phyloP scores from a whole-genome alignment of 2,797 vertebrate genomes.

The Glossophaga mutica region DNA sequence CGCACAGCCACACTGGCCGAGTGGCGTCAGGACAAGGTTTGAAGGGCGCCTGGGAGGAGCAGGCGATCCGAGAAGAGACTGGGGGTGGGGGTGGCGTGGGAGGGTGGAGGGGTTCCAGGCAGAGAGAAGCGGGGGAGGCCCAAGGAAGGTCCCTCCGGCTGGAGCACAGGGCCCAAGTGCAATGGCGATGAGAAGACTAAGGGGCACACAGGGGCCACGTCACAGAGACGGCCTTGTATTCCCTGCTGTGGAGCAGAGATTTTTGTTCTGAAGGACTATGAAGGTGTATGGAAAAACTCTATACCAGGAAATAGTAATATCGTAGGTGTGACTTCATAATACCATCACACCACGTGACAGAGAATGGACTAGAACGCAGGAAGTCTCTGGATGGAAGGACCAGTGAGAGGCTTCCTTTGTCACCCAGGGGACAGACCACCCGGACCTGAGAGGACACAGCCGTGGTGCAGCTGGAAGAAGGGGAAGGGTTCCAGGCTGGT shows the following conservation, averaged over 20 bases:
- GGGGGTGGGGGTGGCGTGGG: rapidly evolving
- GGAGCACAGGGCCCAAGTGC: neutral
- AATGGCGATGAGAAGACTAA: neutral
- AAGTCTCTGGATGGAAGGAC: neutral
- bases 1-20: too few relatives aligned
- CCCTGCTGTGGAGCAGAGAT: neutral
- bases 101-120: neutral
- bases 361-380: neutral
- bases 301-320: neutral
- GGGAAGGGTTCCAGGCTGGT: neutral
- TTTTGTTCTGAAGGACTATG: neutral
- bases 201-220: neutral
- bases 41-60: neutral
- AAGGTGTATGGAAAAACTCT: neutral
- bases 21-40: neutral
- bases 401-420: neutral
- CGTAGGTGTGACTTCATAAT: neutral
- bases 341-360: neutral
- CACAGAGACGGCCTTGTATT: too few relatives aligned
- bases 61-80: neutral
- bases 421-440: neutral
- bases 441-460: neutral
- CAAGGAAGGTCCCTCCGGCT: neutral
- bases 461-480: neutral
- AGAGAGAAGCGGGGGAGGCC: neutral